phyloP scores from a whole-genome alignment of 2,113 vertebrate genomes.

The Spea multiplicata region DNA sequence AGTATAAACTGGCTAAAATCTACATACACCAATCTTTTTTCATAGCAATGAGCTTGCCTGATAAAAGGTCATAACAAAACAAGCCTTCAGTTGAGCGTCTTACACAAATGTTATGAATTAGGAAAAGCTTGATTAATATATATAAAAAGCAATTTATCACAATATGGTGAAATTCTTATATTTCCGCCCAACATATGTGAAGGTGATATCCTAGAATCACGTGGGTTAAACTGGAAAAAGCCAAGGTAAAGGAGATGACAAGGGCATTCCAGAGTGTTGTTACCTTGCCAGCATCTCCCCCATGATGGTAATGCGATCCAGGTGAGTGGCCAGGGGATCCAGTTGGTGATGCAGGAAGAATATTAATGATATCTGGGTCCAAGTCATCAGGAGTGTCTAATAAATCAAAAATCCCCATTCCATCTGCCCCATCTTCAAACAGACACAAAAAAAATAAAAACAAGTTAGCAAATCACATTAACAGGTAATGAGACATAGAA shows the following conservation, averaged over 20 bases:
- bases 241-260: too few relatives aligned
- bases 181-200: too few relatives aligned
- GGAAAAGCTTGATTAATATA: too few relatives aligned
- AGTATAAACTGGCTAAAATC: background rate
- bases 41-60: too few relatives aligned
- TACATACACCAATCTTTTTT: too few relatives aligned
- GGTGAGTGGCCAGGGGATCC: constrained; percentile 93
- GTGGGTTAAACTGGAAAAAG: too few relatives aligned
- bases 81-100: too few relatives aligned
- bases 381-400: constrained; percentile 86
- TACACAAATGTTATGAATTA: too few relatives aligned
- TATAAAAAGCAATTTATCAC: too few relatives aligned
- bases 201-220: too few relatives aligned
- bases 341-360: constrained; percentile 88
- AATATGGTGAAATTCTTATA: too few relatives aligned
- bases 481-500: background rate
- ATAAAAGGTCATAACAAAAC: too few relatives aligned
- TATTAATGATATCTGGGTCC: constrained; percentile 95
- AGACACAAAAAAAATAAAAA: constrained; percentile 29
- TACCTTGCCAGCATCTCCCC: constrained; percentile 92
- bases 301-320: constrained; percentile 90
- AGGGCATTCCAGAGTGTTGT: constrained; percentile 12
- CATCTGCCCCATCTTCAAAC: constrained; percentile 84
- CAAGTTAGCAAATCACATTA: background rate
- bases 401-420: constrained; percentile 90